Evolutionary conservation across 2,113 vertebrate species (phyloP), one percentile per base, ranked within the genome.

Genomic region (Synchiropus splendidus): DNA sequence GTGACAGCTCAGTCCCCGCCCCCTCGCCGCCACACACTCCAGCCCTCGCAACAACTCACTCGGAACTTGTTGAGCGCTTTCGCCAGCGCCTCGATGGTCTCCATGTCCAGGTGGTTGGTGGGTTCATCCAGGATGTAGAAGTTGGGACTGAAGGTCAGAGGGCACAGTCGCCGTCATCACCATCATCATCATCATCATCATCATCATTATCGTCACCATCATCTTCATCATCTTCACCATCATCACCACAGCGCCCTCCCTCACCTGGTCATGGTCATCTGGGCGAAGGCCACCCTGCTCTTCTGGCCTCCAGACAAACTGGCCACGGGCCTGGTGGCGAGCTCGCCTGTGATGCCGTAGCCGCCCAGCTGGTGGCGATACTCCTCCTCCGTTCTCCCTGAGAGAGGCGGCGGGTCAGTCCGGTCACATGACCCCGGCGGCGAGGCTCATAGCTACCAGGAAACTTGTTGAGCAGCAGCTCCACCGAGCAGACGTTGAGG

Each of bases 91-190:
- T 99, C 95, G 0, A 98, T 98, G 1, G 92, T 97, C 77, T 99
- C 95, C 95, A 99, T 99, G 77, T 99, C 95, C 79, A 99, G 78
- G 58, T 99, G 95, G 76, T 99, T 99, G 3, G 95, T 99, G 0
- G 95, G 95, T 54, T 99, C 95, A 42, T 99, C 94, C 57, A 99
- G 84, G 54, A 99, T 84, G 64, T 99, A 99, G 77, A 99, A 97
- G 80, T 98, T 99, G 15, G 95, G 95, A 49, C 95, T 99, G 62
- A 41, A 78, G 74, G 39, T 64, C 51, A n/a, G n/a, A n/a, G n/a
- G n/a, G n/a, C n/a, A n/a, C n/a, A n/a, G n/a, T 5, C 36, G 39
- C 2, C 17, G 37, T 12, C 46, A 56, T 11, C 36, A 44, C 14
- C 49, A 46, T 12, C 38, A 14, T 13, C 44, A 21, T n/a, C 14